Conservation (phyloP, 2,797 vertebrate genomes). For the Pristis pectinata region DNA sequence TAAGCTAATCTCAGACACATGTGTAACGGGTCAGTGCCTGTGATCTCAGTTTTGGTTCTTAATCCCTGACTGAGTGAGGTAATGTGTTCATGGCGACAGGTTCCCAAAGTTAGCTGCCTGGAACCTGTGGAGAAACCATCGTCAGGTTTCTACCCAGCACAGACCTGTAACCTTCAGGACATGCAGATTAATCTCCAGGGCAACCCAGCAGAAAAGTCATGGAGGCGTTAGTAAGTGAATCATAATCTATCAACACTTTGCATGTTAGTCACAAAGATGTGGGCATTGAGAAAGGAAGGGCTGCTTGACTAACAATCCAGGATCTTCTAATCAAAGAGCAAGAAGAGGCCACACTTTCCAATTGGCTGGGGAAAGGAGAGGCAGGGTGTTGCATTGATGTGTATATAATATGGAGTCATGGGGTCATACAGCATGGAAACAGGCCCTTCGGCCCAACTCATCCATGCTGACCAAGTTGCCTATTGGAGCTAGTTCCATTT, state of each 20-base stretch:
- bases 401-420: too few relatives aligned
- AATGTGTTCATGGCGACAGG: background rate
- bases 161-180: too few relatives aligned
- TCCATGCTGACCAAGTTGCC: too few relatives aligned
- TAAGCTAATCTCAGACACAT: background rate
- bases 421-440: too few relatives aligned
- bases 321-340: background rate
- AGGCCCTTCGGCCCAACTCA: too few relatives aligned
- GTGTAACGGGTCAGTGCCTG: background rate
- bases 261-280: background rate
- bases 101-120: too few relatives aligned
- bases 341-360: background rate
- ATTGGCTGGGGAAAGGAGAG: background rate
- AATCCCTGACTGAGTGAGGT: background rate
- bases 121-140: background rate
- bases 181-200: background rate
- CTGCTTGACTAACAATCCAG: background rate
- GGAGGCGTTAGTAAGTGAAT: background rate
- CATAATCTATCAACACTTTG: background rate
- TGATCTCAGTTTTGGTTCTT: background rate
- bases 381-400: background rate
- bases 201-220: background rate
- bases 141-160: background rate
- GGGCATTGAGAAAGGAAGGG: background rate
- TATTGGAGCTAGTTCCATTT: too few relatives aligned